phyloP scores from a whole-genome alignment of 2,888 invertebrate genomes.

The Stenolophus ochropezus region DNA sequence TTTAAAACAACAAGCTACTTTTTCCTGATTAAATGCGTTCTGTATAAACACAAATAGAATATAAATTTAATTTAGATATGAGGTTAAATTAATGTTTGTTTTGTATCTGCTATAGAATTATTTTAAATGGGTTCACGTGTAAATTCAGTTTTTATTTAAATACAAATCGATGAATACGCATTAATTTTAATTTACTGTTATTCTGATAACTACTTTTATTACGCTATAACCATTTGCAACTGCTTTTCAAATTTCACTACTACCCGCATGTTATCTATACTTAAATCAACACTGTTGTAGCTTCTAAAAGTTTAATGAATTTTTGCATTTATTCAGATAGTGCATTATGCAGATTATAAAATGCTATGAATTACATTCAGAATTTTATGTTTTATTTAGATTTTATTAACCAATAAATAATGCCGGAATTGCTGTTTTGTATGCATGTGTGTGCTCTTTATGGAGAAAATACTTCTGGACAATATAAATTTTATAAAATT shows the following conservation, averaged over 20 bases:
- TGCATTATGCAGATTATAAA: background rate
- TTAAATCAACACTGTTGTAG: too few species aligned
- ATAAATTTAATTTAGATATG: slow-evolving; percentile 40
- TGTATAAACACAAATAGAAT: slow-evolving; percentile 17
- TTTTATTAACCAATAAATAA: slow-evolving; percentile 23
- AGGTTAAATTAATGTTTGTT: slow-evolving; percentile 42
- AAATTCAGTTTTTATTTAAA: slow-evolving; percentile 37
- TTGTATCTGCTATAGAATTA: background rate
- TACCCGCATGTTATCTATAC: background rate
- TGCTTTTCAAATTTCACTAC: background rate
- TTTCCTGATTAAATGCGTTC: slow-evolving; percentile 29
- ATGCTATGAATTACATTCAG: background rate
- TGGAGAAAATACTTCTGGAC: background rate
- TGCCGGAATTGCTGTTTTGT: background rate
- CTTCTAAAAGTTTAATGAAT: background rate
- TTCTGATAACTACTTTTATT: background rate
- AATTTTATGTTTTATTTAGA: slow-evolving; percentile 34
- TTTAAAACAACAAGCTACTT: slow-evolving; percentile 30
- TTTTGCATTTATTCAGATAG: background rate
- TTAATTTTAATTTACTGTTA: background rate
- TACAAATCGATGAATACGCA: background rate
- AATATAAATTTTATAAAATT: slow-evolving; percentile 22
- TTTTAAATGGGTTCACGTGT: slow-evolving; percentile 21
- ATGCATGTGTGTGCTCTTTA: background rate
- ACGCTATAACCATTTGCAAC: background rate